Evolutionary conservation across 1,140 invertebrate genomes (phyloP), one percentile per base, ranked within the genome.

Genomic region (Ceratina japonica): DNA sequence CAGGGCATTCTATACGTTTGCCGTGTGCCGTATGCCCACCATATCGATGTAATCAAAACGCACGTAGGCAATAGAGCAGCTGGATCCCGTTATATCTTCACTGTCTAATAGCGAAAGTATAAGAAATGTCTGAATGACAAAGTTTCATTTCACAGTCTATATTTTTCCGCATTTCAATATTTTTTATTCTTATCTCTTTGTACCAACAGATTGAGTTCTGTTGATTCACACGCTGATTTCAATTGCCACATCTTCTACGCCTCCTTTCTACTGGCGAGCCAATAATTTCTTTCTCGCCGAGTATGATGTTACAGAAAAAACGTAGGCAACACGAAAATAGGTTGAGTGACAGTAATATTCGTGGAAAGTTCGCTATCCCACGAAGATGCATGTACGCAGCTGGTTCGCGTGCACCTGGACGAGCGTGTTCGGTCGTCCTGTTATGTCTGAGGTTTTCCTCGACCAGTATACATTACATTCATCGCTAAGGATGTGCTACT

Each of bases 1-100:
- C 27, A 12, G 52, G 16, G 31, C 16, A 49, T 71, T 58, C 49
- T 20, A 54, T 77, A 44, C 62, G 62, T 77, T 62, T 77, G 12
- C 73, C 16, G 37, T 16, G 16, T 12, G 37, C 24, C 16, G 37
- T 16, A 20, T 12, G 37, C 24, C 75, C 54, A 37, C 75, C 75
- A 54, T 72, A 56, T 56, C 59, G 75, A 27, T 27, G 51, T 27
- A 64, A 78, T 78, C 31, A 78, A 78, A 63, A 72, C 69, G 59
- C 75, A 78, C 75, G 59, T 69, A 72, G 69, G 31, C 68, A 15
- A 69, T 72, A 16, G 20, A 78, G 37, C 10, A 49, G 22, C 56
- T 16, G 37, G 49, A 51, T 72, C 3, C 56, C 70, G 56, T 72
- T 72, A 59, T 44, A 12, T 24, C 5, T 7, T 10, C 1, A 13